Evolutionary conservation across 2,888 invertebrate species (phyloP).

Genomic region (Quadriops clusia): DNA sequence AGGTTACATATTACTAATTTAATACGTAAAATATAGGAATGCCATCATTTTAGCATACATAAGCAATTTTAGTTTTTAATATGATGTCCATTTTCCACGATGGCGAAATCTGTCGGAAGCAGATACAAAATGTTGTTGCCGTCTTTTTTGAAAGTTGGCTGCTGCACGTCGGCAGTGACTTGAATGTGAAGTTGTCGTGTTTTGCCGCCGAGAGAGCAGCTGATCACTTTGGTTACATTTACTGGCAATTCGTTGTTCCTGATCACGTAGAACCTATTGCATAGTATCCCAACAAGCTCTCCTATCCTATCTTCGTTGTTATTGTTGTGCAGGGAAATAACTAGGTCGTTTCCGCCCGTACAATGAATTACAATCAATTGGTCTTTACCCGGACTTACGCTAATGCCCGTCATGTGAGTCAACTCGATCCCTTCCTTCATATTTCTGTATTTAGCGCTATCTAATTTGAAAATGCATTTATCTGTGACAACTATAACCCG

Average conservation of each 20-base stretch:
- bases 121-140: constrained; percentile 42
- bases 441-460: constrained; percentile 73
- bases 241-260: constrained; percentile 60
- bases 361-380: constrained; percentile 82
- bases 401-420: constrained; percentile 58
- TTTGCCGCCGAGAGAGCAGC: constrained; percentile 79
- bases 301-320: constrained; percentile 65
- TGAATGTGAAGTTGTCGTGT: constrained; percentile 47
- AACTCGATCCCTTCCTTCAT: constrained; percentile 60
- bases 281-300: constrained; percentile 73
- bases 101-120: constrained; percentile 39
- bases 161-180: constrained; percentile 41
- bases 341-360: constrained; percentile 79
- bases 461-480: constrained; percentile 73
- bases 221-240: constrained; percentile 59
- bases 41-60: no score
- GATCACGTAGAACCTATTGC: constrained; percentile 61
- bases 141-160: constrained; percentile 43
- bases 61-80: no score
- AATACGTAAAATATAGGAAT: no score
- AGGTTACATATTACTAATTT: no score
- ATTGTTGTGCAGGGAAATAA: constrained; percentile 54
- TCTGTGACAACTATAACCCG: constrained; percentile 84
- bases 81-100: constrained; percentile 36
- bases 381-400: constrained; percentile 75